Evolutionary conservation across 2,888 invertebrate genomes (phyloP).

Genomic region (Pristionchus maxplancki): DNA sequence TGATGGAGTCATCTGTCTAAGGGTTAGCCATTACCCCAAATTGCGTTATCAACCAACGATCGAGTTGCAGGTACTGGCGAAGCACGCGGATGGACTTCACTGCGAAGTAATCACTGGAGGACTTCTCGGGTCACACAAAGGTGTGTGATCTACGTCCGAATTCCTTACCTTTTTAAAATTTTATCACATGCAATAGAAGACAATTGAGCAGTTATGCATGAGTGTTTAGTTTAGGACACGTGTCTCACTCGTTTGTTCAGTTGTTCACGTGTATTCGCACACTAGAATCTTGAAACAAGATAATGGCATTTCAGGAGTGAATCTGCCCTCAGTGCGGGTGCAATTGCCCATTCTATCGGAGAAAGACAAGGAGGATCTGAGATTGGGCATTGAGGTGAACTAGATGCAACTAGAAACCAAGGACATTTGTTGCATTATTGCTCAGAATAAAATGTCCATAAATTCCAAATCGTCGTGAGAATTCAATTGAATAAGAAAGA

Average conservation of each 20-base stretch:
- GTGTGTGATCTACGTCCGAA: no score
- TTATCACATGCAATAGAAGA: no score
- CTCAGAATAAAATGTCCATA: not conserved
- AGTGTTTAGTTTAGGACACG: no score
- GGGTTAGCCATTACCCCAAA: not conserved
- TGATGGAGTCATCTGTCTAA: conserved; percentile 47
- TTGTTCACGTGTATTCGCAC: no score
- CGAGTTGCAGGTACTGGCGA: not conserved
- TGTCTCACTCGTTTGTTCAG: no score
- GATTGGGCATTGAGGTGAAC: not conserved
- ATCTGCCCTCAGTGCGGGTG: conserved; percentile 25
- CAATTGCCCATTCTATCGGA: conserved; percentile 47
- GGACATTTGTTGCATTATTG: no score
- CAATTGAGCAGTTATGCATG: no score
- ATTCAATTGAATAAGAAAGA: not conserved
- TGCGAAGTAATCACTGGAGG: conserved; percentile 45
- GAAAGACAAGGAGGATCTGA: conserved; percentile 44
- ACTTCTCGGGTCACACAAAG: conserved; percentile 21
- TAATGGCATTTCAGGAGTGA: conserved; percentile 1
- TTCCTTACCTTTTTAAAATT: no score
- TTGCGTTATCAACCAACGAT: not conserved
- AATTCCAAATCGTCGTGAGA: no score
- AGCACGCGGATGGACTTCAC: not conserved
- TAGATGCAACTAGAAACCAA: no score
- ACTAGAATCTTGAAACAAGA: not conserved